Evolutionary conservation across 2,113 vertebrate genomes (phyloP).

Genomic region (Neodontobutis hainanensis): DNA sequence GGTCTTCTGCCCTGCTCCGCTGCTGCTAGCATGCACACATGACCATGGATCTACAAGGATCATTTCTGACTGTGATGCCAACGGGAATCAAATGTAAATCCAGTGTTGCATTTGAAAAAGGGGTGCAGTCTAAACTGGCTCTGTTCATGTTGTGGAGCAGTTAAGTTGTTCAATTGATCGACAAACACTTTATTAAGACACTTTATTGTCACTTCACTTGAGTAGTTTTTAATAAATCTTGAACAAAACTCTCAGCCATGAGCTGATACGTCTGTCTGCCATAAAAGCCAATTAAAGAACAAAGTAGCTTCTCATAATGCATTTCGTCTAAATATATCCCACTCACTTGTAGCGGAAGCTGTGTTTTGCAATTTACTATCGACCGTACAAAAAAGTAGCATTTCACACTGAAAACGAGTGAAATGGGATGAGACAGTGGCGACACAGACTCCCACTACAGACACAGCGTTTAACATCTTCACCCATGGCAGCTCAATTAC

Average conservation of each 20-base stretch:
- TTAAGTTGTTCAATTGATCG: too few relatives aligned
- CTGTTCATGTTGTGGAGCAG: too few relatives aligned
- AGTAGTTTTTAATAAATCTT: neutral
- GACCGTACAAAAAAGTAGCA: constrained; percentile 14
- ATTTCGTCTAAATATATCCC: constrained; percentile 7
- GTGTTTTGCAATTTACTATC: constrained; percentile 33
- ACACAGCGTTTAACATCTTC: constrained; percentile 79
- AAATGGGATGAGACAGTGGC: constrained; percentile 70
- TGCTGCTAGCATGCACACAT: too few relatives aligned
- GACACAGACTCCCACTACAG: constrained; percentile 70
- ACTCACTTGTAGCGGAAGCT: neutral
- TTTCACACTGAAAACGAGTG: constrained; percentile 56
- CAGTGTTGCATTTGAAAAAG: too few relatives aligned
- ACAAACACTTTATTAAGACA: too few relatives aligned
- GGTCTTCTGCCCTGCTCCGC: too few relatives aligned
- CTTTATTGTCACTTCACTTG: neutral
- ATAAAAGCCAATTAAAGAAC: constrained; percentile 19
- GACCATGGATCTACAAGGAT: too few relatives aligned
- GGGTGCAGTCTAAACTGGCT: too few relatives aligned
- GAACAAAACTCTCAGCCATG: neutral
- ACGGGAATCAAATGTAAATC: too few relatives aligned
- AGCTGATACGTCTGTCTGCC: constrained; percentile 5
- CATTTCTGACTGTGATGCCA: too few relatives aligned
- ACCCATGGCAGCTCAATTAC: constrained; percentile 81
- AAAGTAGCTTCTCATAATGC: constrained; percentile 9